A percentile compares a stretch with the other conserved stretches of the same genome.
These are phyloP conservation scores for Eutolmus rufibarbis DNA, from an alignment of 2,888 invertebrate species.

Conservation along the genomic window DNA sequence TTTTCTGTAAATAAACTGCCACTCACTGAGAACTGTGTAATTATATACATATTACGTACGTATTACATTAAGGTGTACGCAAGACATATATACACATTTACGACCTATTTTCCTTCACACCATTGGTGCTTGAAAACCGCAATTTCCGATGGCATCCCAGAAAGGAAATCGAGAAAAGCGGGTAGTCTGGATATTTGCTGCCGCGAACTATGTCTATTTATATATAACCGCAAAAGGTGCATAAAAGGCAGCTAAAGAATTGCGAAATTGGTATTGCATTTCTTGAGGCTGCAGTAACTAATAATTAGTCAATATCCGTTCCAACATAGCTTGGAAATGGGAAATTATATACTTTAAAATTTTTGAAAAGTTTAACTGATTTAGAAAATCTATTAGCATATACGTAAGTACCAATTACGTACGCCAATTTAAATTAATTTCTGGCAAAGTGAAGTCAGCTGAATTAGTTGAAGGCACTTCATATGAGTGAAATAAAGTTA, in stretches of 20 bases:
- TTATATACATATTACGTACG: not conserved
- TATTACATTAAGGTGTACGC: not conserved
- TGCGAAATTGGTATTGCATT: not conserved
- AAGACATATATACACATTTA: not conserved
- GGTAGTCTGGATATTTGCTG: not conserved
- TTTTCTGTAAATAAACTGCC: not conserved
- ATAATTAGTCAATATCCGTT: not conserved
- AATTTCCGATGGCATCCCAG: slow-evolving; percentile 44
- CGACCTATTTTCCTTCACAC: slow-evolving; percentile 10
- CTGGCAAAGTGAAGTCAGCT: no score
- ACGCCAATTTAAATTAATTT: not conserved
- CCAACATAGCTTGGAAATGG: not conserved
- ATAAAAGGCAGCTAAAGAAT: not conserved
- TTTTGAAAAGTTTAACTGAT: not conserved
- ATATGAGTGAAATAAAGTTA: no score
- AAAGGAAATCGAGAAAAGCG: slow-evolving; percentile 43
- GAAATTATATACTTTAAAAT: slow-evolving; percentile 16
- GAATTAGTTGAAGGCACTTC: no score
- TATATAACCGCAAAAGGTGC: not conserved
- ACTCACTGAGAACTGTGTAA: not conserved
- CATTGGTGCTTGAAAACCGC: slow-evolving; percentile 44
- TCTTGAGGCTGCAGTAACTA: not conserved
- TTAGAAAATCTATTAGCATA: not conserved
- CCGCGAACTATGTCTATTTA: not conserved
- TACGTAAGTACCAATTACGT: not conserved